Evolutionary conservation across 2,888 invertebrate genomes (phyloP).

Genomic region (Cheilosia scutellata): DNA sequence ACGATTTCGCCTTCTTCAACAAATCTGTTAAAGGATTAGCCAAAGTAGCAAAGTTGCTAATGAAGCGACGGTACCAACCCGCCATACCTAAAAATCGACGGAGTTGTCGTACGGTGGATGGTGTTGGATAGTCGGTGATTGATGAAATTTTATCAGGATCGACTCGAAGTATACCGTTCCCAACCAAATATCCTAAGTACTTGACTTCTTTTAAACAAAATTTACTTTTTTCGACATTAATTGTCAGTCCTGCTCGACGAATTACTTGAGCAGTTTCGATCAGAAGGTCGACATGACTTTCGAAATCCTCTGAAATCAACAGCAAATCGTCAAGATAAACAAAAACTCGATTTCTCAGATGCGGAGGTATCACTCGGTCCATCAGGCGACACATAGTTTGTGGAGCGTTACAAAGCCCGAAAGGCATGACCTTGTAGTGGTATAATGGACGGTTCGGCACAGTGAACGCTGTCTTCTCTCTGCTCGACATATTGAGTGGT

Average conservation of each 20-base stretch:
- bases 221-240: not conserved
- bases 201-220: too few species aligned
- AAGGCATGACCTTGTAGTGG: too few species aligned
- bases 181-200: too few species aligned
- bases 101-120: constrained; percentile 1
- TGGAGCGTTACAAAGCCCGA: not conserved
- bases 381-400: not conserved
- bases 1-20: too few species aligned
- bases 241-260: not conserved
- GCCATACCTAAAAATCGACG: constrained; percentile 23
- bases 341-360: not conserved
- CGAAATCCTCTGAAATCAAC: not conserved
- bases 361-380: not conserved
- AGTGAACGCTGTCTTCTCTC: too few species aligned
- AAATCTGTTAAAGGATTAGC: too few species aligned
- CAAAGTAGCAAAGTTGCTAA: too few species aligned
- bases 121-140: not conserved
- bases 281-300: not conserved
- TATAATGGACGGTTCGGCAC: too few species aligned
- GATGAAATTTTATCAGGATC: too few species aligned
- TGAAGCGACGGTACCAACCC: not conserved
- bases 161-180: too few species aligned
- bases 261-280: not conserved
- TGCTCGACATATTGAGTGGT: too few species aligned
- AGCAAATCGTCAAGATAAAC: constrained; percentile 9